These are phyloP conservation scores for Stenodera caucasica DNA, from an alignment of 2,888 invertebrate species.

Conservation along the genomic window DNA sequence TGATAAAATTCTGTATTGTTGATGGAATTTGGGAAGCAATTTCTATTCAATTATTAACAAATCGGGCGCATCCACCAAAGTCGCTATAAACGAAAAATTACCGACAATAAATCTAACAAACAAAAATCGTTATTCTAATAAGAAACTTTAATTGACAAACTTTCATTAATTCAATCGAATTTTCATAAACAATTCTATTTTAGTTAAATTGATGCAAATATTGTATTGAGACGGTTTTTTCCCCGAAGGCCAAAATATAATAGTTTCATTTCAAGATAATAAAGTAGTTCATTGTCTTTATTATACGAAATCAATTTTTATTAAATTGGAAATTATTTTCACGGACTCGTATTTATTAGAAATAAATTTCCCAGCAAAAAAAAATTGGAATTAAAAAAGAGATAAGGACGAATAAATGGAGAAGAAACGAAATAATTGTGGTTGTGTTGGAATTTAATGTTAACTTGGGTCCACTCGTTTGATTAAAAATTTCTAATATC, in stretches of 20 bases:
- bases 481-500: constrained; percentile 6
- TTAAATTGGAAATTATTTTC: neutral
- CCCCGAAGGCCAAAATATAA: too few relatives aligned
- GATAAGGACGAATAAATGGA: neutral
- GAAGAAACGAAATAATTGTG: neutral
- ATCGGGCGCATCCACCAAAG: constrained; percentile 5
- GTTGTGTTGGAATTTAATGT: neutral
- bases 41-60: neutral
- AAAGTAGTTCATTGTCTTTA: too few relatives aligned
- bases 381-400: neutral
- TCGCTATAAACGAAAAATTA: neutral
- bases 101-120: neutral
- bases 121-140: neutral
- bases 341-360: neutral
- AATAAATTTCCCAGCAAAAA: too few relatives aligned
- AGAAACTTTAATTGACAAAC: too few relatives aligned
- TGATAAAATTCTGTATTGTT: too few relatives aligned
- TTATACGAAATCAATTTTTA: neutral
- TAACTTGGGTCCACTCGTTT: neutral
- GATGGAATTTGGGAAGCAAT: neutral
- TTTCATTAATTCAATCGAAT: too few relatives aligned
- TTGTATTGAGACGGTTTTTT: too few relatives aligned
- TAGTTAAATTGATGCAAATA: too few relatives aligned
- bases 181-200: too few relatives aligned
- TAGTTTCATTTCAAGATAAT: too few relatives aligned